These are phyloP conservation scores for Rhinoderma darwinii DNA, from an alignment of 2,113 vertebrate species.

Conservation along the genomic window DNA sequence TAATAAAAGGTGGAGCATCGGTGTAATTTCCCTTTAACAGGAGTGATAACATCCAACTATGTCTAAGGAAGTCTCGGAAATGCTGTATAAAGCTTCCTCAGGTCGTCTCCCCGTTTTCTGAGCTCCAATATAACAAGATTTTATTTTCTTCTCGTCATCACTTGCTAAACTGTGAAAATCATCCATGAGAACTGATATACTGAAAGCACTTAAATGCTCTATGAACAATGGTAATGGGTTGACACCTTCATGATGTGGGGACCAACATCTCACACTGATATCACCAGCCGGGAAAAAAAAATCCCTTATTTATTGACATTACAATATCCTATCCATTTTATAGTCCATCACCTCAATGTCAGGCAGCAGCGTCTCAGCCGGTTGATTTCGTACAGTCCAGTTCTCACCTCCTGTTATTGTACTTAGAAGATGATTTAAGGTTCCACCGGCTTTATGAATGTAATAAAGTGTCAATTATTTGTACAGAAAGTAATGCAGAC, in stretches of 20 bases:
- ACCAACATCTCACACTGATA: not conserved
- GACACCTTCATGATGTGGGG: not conserved
- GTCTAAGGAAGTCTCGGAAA: not conserved
- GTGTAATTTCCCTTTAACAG: not conserved
- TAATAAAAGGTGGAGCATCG: not conserved
- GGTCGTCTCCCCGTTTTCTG: not conserved
- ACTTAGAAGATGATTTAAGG: slow-evolving; percentile 36
- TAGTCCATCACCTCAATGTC: slow-evolving; percentile 26
- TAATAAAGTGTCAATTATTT: slow-evolving; percentile 51
- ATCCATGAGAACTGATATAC: not conserved
- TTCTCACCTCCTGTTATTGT: not conserved
- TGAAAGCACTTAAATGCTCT: not conserved
- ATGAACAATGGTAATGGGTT: slow-evolving; percentile 4
- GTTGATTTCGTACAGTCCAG: not conserved
- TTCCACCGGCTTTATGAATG: slow-evolving; percentile 14
- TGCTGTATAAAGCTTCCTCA: not conserved
- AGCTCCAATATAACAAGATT: not conserved
- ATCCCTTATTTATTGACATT: not conserved
- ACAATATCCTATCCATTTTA: not conserved
- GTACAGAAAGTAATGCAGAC: slow-evolving; percentile 12
- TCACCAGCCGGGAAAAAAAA: not conserved
- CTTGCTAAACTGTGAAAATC: not conserved
- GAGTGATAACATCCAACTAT: not conserved
- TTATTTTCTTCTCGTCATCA: not conserved
- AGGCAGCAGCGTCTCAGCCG: not conserved